Base-by-base conservation (phyloP, 2,113 vertebrate species). In the Syngnathus typhle region DNA sequence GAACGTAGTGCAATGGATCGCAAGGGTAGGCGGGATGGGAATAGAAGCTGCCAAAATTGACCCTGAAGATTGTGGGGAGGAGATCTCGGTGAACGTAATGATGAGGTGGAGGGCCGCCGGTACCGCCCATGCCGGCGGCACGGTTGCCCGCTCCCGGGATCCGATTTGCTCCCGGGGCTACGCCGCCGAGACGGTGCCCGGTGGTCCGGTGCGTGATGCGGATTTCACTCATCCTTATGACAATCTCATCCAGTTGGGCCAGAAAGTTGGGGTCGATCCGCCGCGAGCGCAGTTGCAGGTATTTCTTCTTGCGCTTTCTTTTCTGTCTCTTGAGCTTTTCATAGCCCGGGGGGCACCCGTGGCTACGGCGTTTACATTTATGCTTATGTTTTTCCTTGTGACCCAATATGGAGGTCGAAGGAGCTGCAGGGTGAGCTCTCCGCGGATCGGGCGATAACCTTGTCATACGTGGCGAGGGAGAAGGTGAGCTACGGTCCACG, bases 251-350 rank as follows among this genome's bases (percentile, higher is more conserved):
- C 36, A 99, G 70, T 61, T 98, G 95, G 0, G 93, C 95, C 0
- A 98, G 89, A 76, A 98, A 99, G 64, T 95, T 95, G 0, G 97
- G 97, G 84, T 99, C 97, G 60, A 96, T 95, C 41, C 95, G 89
- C 11, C 90, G 77, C 3, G 92, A 92, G 8, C 96, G 92, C 2
- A 98, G 87, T 67, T 94, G 94, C 11, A 98, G 89, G 56, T 98
- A 96, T 81, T 99, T 98, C 95, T 98, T 99, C 92, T 99, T 98
- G 73, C 97, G 92, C 90, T 98, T 99, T 54, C 97, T 85, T 85
- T 98, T 98, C 84, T 98, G 97, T 64, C 95, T 91, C 89, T 98
- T 98, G 43, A 98, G 88, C 81, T 98, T 98, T 83, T 98, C 96
- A 0, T 96, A 99, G 68, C 92, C 93, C 4, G 96, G 93, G 73